Percentiles rank a stretch among this genome's conserved stretches.
Conservation (phyloP, 1,140 invertebrate species). For the Holcopasites calliopsidis region DNA sequence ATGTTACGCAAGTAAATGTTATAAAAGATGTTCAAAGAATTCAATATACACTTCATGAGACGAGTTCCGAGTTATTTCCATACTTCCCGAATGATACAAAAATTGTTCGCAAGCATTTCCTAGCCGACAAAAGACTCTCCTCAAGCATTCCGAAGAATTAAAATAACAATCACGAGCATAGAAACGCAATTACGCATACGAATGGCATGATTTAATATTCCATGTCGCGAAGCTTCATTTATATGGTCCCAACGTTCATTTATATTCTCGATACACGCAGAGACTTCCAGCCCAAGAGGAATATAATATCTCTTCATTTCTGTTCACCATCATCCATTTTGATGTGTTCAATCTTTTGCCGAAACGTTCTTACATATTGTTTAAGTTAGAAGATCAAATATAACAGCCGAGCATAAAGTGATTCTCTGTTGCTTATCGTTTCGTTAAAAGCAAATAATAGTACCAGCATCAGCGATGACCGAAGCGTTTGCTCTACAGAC, state of each 20-base stretch:
- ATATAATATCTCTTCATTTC: neutral
- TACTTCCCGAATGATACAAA: neutral
- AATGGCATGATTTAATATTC: slow-evolving; percentile 31
- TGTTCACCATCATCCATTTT: neutral
- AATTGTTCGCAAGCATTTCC: no score
- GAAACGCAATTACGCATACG: slow-evolving; percentile 19
- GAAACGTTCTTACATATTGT: no score
- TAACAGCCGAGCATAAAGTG: neutral
- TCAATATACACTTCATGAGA: slow-evolving; percentile 38
- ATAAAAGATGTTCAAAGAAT: slow-evolving; percentile 30
- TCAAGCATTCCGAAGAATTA: no score
- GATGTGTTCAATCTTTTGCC: neutral
- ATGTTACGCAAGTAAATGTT: slow-evolving; percentile 29
- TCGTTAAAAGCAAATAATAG: neutral
- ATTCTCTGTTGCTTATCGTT: neutral
- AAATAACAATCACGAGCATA: slow-evolving; percentile 16
- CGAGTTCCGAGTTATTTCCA: neutral
- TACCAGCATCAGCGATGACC: neutral
- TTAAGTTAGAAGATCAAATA: neutral
- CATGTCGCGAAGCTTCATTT: neutral
- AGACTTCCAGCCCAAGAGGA: neutral
- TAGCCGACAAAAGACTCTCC: no score
- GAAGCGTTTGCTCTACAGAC: neutral
- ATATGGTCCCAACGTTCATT: slow-evolving; percentile 10
- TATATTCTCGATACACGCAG: slow-evolving; percentile 9